These are phyloP conservation scores for Chrysolina oricalcia DNA, from an alignment of 2,888 invertebrate species.

Conservation along the genomic window DNA sequence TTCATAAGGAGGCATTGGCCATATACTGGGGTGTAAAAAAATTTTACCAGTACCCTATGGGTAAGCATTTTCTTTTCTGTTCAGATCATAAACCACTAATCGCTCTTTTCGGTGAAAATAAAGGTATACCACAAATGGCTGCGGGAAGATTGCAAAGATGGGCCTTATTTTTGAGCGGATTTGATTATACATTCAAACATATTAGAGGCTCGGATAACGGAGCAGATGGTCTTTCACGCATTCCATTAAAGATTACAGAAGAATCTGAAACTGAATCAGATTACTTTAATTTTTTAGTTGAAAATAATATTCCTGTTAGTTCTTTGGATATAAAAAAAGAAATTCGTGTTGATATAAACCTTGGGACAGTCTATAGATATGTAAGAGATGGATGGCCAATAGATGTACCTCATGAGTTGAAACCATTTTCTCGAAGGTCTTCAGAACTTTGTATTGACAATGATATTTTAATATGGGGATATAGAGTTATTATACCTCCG, in stretches of 20 bases:
- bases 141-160: constrained; percentile 38
- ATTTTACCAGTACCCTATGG: constrained; percentile 35
- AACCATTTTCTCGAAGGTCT: constrained; percentile 31
- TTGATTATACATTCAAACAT: constrained; percentile 34
- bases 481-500: constrained; percentile 39
- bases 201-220: constrained; percentile 36
- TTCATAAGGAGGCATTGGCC: constrained; percentile 36
- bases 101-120: constrained; percentile 35
- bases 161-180: constrained; percentile 39
- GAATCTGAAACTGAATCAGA: constrained; percentile 19
- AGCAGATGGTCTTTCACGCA: constrained; percentile 34
- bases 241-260: constrained; percentile 27
- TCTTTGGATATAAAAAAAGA: constrained; percentile 29
- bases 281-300: constrained; percentile 36
- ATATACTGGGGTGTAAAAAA: constrained; percentile 32
- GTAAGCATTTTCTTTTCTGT: constrained; percentile 35
- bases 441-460: constrained; percentile 40
- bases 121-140: constrained; percentile 39
- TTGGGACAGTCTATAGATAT: constrained; percentile 37
- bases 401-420: constrained; percentile 29
- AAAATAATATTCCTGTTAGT: constrained; percentile 32
- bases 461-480: constrained; percentile 44
- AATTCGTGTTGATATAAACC: constrained; percentile 17
- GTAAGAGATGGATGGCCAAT: constrained; percentile 36
- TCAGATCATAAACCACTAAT: constrained; percentile 33